Percentiles rank a stretch among this genome's conserved stretches.
These are phyloP conservation scores for Artibeus lituratus DNA, from an alignment of 2,797 vertebrate species.

Conservation along the genomic window DNA sequence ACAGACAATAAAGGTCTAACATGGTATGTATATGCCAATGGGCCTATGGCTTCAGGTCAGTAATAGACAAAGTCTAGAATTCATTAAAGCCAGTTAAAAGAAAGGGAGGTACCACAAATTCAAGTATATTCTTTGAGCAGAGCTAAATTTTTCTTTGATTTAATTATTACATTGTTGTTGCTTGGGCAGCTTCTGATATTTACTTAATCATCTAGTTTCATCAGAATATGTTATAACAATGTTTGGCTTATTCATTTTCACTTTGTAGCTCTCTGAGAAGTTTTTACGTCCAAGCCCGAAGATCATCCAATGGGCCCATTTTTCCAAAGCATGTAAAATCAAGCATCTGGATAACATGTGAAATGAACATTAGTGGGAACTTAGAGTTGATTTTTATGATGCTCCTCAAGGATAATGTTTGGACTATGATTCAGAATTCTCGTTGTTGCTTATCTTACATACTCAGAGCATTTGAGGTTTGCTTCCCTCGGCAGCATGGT, in stretches of 20 bases:
- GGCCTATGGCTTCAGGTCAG: neutral
- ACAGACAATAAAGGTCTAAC: neutral
- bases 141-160: slow-evolving; percentile 25
- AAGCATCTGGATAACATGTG: slow-evolving; percentile 30
- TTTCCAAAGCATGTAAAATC: slow-evolving; percentile 34
- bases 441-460: slow-evolving; percentile 28
- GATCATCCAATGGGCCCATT: slow-evolving; percentile 38
- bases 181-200: neutral
- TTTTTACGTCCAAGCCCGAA: slow-evolving; percentile 27
- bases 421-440: slow-evolving; percentile 54
- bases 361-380: slow-evolving; percentile 45
- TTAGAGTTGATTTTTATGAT: slow-evolving; percentile 50
- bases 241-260: slow-evolving; percentile 32
- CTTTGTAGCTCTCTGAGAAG: slow-evolving; percentile 46
- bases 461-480: slow-evolving; percentile 10
- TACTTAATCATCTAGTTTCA: slow-evolving; percentile 43
- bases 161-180: slow-evolving; percentile 2
- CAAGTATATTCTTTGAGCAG: neutral
- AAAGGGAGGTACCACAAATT: neutral
- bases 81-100: slow-evolving; percentile 23
- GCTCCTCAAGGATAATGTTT: slow-evolving; percentile 47
- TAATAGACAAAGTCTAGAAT: neutral
- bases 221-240: slow-evolving; percentile 41
- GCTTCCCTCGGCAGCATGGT: slow-evolving; percentile 51
- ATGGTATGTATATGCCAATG: neutral